These are phyloP conservation scores for Ammodytes marinus DNA, from an alignment of 2,113 vertebrate genomes.

Conservation along the genomic window DNA sequence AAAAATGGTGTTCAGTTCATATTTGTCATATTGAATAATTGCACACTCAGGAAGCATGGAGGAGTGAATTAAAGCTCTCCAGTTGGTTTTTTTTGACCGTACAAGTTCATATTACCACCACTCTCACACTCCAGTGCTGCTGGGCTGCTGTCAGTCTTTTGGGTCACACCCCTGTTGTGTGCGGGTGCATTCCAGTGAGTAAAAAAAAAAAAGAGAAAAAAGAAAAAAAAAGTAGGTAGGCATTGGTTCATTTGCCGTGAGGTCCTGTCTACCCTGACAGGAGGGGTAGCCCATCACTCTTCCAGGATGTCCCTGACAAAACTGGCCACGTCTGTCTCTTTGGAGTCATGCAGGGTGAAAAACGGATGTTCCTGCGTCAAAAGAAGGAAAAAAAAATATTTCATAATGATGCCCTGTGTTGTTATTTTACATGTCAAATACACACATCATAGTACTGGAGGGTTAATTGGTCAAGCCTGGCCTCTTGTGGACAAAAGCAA, in stretches of 20 bases:
- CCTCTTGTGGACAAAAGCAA: constrained; percentile 67
- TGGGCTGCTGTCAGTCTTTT: constrained; percentile 72
- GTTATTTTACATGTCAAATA: not conserved
- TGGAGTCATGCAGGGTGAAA: constrained; percentile 96
- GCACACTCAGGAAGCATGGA: constrained; percentile 65
- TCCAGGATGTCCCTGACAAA: constrained; percentile 97
- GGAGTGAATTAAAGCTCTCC: constrained; percentile 71
- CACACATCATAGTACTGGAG: not conserved
- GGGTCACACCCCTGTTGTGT: constrained; percentile 57
- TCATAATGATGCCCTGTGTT: not conserved
- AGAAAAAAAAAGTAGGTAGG: constrained; percentile 48
- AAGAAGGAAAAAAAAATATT: not conserved
- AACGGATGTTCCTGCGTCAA: constrained; percentile 92
- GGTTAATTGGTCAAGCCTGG: constrained; percentile 45
- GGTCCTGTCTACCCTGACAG: constrained; percentile 51
- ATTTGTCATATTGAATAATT: constrained; percentile 60
- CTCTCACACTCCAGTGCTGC: constrained; percentile 68
- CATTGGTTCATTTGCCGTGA: constrained; percentile 63
- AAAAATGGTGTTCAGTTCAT: constrained; percentile 66
- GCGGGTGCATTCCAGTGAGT: constrained; percentile 79
- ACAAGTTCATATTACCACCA: constrained; percentile 64
- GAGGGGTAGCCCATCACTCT: constrained; percentile 86
- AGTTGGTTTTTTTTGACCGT: constrained; percentile 54
- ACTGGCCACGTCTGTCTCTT: constrained; percentile 99
- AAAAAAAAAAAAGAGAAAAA: constrained; percentile 6